Evolutionary conservation across 2,113 vertebrate species (phyloP), one percentile per base, ranked within the genome.

Genomic region (Carettochelys insculpta): DNA sequence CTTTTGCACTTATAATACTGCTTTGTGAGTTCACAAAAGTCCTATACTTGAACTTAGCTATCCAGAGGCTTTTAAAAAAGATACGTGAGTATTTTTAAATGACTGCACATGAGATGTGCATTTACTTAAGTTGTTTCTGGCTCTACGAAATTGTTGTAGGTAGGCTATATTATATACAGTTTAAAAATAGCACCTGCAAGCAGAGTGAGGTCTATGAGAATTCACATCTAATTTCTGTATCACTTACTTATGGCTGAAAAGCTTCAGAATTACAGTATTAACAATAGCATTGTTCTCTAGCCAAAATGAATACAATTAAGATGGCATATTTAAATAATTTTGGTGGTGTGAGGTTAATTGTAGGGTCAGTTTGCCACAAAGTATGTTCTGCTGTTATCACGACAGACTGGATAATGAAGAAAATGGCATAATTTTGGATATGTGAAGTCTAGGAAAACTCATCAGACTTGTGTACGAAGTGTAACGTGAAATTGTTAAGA

Each of bases 391-490:
- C 7, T 2, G 0, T 80, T 88, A 43, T 75, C 53, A 58, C 5
- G 58, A 13, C 53, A 89, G 79, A 78, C 29, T 56, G 29, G 14
- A 48, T 90, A 89, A 87, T 82, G 38, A 83, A 78, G 53, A 48
- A 91, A 29, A 17, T 9, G 0, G 76, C 68, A 90, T 22, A 58
- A 56, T 48, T 5, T 65, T 80, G 3, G 0, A 81, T 61, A 8
- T 50, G 34, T n/a, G 31, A 79, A 83, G 8, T 58, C 48, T n/a
- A 48, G 73, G 48, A 86, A 92, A 90, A 94, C 11, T 20, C 86
- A 2, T 20, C 77, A 25, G 48, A 16, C 71, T 25, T 82, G 75
- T 85, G 0, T 86, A 31, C 38, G 19, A 51, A 27, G 51, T 75
- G 2, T 24, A 68, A 78, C 27, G 27, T 25, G 27, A 25, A 54